Evolutionary conservation across 2,888 invertebrate species (phyloP).

Genomic region (Neoascia interrupta): DNA sequence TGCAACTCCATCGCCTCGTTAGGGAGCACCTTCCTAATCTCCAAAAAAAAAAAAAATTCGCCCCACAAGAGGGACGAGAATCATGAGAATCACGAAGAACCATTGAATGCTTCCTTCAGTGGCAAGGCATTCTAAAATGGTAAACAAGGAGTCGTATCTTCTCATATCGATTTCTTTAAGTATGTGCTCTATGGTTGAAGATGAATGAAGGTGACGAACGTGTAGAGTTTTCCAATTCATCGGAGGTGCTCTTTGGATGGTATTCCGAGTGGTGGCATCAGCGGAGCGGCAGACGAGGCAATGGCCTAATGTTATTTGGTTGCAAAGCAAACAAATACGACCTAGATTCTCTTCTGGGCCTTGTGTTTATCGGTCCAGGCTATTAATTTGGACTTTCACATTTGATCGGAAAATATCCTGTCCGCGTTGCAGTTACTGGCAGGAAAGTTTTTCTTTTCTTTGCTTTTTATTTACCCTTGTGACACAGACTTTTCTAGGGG

Average conservation of each 20-base stretch:
- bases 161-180: conserved; percentile 22
- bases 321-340: conserved; percentile 53
- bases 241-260: neutral
- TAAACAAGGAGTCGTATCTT: conserved; percentile 19
- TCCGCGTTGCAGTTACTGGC: conserved; percentile 3
- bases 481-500: conserved; percentile 1
- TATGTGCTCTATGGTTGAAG: conserved; percentile 1
- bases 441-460: neutral
- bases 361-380: conserved; percentile 53
- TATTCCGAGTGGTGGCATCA: neutral
- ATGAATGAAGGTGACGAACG: conserved; percentile 43
- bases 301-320: conserved; percentile 35
- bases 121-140: conserved; percentile 1
- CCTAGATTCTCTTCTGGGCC: conserved; percentile 41
- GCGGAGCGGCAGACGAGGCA: neutral
- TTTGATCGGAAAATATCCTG: conserved; percentile 25
- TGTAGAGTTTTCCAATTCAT: conserved; percentile 22
- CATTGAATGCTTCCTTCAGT: conserved; percentile 15
- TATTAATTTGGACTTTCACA: conserved; percentile 59
- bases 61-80: neutral
- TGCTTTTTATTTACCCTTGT: neutral
- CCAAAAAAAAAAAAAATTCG: neutral
- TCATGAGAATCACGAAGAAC: conserved; percentile 1
- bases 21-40: too few species aligned
- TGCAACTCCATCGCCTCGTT: conserved; percentile 18